Evolutionary conservation across 2,888 invertebrate species (phyloP), one percentile per base, ranked within the genome.

Genomic region (Fragum whitleyi): DNA sequence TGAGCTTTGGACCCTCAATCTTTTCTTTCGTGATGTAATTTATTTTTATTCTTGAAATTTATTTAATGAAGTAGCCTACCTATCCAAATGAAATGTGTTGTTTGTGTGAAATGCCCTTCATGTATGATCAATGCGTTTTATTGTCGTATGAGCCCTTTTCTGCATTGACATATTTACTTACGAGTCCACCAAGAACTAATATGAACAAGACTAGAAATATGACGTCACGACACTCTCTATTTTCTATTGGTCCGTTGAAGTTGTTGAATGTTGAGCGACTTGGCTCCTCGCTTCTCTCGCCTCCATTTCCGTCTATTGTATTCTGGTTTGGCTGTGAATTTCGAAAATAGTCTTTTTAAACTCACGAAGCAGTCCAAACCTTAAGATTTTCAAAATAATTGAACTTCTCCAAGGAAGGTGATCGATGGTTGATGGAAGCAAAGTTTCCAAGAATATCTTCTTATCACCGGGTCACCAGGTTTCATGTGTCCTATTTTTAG

Each of bases 151-250:
- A n/a, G n/a, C n/a, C n/a, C n/a, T n/a, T n/a, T n/a, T n/a, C n/a
- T n/a, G n/a, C n/a, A n/a, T n/a, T n/a, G n/a, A n/a, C 32, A 36
- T 6, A 36, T 36, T 6, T 36, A 47, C 16, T 83, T 74, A 91
- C 91, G 89, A 90, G 85, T 39, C 89, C 90, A 0, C 86, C 87
- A 16, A 89, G 73, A 59, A 86, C 88, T 7, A 71, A 78, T 9
- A 87, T 9, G 70, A 91, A 89, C 9, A 91, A n/a, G 3, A 89
- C 7, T 5, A 90, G 86, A 72, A 86, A 87, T 26, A 83, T 14
- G 23, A 90, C 84, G 71, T 91, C 91, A 6, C 88, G 85, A 70
- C 90, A 90, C 65, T 82, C 71, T 23, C 91, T 73, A 29, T 87
- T 74, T 61, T 83, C 78, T 11, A 75, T 76, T 26, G 90, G 89